Percentiles rank a stretch among this genome's conserved stretches.
Evolutionary conservation across 2,797 vertebrate genomes (phyloP).

Genomic region (Glossophaga mutica): DNA sequence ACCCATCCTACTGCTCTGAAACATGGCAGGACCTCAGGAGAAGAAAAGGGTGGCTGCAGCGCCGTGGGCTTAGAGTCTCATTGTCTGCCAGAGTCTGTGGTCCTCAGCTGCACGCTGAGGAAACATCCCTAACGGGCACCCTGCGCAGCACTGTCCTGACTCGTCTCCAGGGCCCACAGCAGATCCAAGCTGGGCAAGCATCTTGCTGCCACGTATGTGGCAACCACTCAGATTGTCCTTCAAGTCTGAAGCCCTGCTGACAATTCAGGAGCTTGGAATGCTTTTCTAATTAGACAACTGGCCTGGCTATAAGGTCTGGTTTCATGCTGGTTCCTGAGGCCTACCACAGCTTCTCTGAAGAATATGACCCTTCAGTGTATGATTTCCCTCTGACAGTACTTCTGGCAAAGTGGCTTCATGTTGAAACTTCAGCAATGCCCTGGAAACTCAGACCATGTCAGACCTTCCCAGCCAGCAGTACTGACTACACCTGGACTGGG

Average conservation of each 20-base stretch:
- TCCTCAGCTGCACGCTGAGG: neutral
- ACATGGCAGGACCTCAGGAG: neutral
- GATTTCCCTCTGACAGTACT: neutral
- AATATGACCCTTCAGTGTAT: neutral
- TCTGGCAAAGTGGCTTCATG: neutral
- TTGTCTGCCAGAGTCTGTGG: neutral
- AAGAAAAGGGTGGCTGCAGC: neutral
- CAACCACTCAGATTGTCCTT: neutral
- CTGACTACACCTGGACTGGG: neutral
- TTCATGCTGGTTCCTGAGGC: neutral
- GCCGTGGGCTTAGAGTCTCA: neutral
- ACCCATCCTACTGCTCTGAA: neutral
- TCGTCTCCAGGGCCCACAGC: neutral
- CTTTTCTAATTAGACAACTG: slow-evolving; percentile 10
- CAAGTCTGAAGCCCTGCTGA: neutral
- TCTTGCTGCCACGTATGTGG: neutral
- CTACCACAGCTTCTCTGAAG: neutral
- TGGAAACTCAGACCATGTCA: neutral
- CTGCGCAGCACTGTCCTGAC: neutral
- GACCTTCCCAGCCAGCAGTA: neutral
- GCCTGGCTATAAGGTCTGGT: neutral
- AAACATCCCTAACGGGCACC: neutral
- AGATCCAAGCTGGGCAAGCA: neutral
- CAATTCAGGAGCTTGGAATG: neutral
- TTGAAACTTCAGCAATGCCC: neutral